phyloP scores from a whole-genome alignment of 2,113 vertebrate genomes.

The Myotis yumanensis region DNA sequence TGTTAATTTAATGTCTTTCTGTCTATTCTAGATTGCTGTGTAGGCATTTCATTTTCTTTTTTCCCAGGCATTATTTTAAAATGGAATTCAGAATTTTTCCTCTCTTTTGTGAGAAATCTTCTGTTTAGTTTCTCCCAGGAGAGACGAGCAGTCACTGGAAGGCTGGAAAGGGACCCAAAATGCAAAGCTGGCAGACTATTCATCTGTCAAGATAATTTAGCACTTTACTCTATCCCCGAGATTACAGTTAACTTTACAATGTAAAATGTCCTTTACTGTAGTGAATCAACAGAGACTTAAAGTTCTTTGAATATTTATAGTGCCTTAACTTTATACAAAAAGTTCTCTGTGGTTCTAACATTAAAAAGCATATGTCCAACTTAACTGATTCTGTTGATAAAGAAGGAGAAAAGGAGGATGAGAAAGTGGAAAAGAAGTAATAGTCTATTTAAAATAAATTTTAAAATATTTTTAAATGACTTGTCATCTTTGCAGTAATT shows the following conservation, averaged over 20 bases:
- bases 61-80: constrained; percentile 2
- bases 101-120: background rate
- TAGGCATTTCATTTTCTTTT: background rate
- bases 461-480: background rate
- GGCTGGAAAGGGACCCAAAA: background rate
- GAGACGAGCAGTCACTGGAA: background rate
- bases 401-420: background rate
- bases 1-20: background rate
- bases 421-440: background rate
- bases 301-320: constrained; percentile 45
- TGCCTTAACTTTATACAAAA: background rate
- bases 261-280: constrained; percentile 10
- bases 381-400: background rate
- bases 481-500: background rate
- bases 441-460: background rate
- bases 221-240: background rate
- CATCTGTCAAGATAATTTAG: constrained; percentile 32
- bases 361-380: background rate
- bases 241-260: background rate
- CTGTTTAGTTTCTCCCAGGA: constrained; percentile 17
- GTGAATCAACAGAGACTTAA: background rate
- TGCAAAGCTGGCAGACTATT: background rate
- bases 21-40: background rate
- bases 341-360: background rate
- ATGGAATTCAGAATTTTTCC: background rate